A percentile compares a stretch with the other conserved stretches of the same genome.
phyloP scores from a whole-genome alignment of 2,797 vertebrate genomes.

The Erpetoichthys calabaricus region DNA sequence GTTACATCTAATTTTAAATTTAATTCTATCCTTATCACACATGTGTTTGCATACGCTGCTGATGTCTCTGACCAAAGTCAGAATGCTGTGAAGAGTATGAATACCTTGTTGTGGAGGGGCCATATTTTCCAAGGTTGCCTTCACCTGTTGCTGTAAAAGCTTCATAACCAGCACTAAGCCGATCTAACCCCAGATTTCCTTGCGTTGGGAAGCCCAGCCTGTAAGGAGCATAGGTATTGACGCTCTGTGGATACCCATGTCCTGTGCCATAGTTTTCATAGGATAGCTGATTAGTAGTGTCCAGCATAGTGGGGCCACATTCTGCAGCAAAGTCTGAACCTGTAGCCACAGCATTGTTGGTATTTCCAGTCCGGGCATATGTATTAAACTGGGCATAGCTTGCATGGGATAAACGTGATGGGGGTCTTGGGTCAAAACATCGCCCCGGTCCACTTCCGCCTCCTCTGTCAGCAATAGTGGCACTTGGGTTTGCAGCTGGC shows the following conservation, averaged over 20 bases:
- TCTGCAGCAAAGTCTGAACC: constrained; percentile 50
- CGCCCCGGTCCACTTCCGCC: constrained; percentile 38
- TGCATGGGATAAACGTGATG: constrained; percentile 75
- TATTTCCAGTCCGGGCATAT: constrained; percentile 47
- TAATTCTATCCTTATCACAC: constrained; percentile 48
- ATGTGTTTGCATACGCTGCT: constrained; percentile 91
- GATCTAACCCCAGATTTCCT: background rate
- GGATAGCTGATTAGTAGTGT: constrained; percentile 61
- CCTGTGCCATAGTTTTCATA: constrained; percentile 69
- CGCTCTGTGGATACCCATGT: constrained; percentile 48
- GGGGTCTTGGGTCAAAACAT: constrained; percentile 72
- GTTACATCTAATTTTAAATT: no score
- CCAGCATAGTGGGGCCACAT: constrained; percentile 44
- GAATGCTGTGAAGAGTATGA: constrained; percentile 85
- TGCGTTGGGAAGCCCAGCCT: constrained; percentile 64
- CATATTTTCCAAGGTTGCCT: constrained; percentile 65
- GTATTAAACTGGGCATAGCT: constrained; percentile 85
- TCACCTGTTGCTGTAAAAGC: constrained; percentile 34
- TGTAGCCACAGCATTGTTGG: constrained; percentile 38
- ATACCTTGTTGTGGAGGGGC: constrained; percentile 60
- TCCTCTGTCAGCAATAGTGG: constrained; percentile 39
- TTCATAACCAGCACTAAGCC: constrained; percentile 29
- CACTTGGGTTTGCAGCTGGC: constrained; percentile 43
- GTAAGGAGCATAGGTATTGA: constrained; percentile 61
- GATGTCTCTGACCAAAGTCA: constrained; percentile 83